These are phyloP conservation scores for Crax fasciolata DNA, from an alignment of 2,797 vertebrate genomes.

Conservation along the genomic window DNA sequence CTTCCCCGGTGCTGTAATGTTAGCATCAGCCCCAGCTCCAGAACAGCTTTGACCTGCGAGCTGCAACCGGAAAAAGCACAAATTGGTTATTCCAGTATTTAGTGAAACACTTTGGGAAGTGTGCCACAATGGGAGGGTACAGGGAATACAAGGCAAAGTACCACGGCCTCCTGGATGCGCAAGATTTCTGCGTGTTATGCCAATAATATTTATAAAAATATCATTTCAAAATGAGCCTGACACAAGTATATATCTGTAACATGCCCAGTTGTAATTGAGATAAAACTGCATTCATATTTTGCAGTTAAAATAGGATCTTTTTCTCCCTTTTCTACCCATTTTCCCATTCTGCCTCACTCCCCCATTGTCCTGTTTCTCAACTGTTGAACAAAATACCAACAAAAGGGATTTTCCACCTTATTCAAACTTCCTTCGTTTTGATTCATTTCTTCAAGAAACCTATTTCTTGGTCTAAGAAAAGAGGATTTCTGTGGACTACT, in stretches of 20 bases:
- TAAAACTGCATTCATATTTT: not conserved
- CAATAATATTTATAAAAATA: not conserved
- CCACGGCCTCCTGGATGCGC: not conserved
- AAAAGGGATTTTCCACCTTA: not conserved
- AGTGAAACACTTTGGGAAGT: not conserved
- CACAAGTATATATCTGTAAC: not conserved
- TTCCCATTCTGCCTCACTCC: not conserved
- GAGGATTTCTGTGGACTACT: not conserved
- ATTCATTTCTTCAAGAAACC: not conserved
- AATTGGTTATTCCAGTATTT: not conserved
- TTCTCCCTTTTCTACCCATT: not conserved
- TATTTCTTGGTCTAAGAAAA: not conserved
- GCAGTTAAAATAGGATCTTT: not conserved
- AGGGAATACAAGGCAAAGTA: accelerated
- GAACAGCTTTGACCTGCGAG: not conserved
- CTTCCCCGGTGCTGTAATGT: not conserved
- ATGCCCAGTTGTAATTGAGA: not conserved
- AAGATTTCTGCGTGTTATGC: not conserved
- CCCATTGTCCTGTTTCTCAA: not conserved
- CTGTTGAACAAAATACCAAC: not conserved
- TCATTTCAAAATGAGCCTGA: not conserved
- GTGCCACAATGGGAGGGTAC: accelerated
- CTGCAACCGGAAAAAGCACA: not conserved
- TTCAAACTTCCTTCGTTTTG: not conserved
- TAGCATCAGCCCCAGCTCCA: not conserved